These are phyloP conservation scores for Leptobrachium ailaonicum DNA, from an alignment of 2,113 vertebrate species.

Conservation along the genomic window DNA sequence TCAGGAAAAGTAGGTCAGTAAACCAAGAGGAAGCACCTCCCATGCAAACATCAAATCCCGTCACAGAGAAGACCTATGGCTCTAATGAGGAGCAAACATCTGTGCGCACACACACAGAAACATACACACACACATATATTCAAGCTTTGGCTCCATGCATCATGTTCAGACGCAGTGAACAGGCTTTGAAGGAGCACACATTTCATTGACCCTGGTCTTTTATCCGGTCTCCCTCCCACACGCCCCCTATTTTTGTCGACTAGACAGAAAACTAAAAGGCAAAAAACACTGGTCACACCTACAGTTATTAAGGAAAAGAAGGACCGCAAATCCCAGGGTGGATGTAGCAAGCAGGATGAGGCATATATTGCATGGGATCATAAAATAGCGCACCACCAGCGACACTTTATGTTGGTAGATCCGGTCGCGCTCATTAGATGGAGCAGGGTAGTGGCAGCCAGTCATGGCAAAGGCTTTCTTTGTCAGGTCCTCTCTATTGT, in stretches of 20 bases:
- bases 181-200: constrained; percentile 14
- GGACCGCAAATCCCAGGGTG: constrained; percentile 87
- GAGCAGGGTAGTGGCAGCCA: constrained; percentile 80
- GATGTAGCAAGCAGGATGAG: constrained; percentile 92
- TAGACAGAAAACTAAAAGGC: constrained; percentile 9
- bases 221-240: constrained; percentile 22
- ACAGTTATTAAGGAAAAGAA: constrained; percentile 98
- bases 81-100: constrained; percentile 21
- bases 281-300: constrained; percentile 64
- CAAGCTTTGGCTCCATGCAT: background rate
- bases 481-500: background rate
- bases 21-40: constrained; percentile 34
- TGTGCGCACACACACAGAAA: background rate
- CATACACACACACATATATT: background rate
- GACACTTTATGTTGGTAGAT: constrained; percentile 91
- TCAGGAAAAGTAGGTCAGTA: constrained; percentile 43
- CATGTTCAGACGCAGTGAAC: background rate
- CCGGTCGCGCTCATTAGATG: constrained; percentile 76
- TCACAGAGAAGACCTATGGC: constrained; percentile 1
- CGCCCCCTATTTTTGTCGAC: constrained; percentile 5
- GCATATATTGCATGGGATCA: constrained; percentile 97
- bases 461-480: constrained; percentile 53
- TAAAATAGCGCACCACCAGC: constrained; percentile 92
- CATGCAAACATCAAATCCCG: constrained; percentile 28
- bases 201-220: constrained; percentile 19